Evolutionary conservation across 1,140 invertebrate species (phyloP).

Genomic region (Euwallacea fornicatus): DNA sequence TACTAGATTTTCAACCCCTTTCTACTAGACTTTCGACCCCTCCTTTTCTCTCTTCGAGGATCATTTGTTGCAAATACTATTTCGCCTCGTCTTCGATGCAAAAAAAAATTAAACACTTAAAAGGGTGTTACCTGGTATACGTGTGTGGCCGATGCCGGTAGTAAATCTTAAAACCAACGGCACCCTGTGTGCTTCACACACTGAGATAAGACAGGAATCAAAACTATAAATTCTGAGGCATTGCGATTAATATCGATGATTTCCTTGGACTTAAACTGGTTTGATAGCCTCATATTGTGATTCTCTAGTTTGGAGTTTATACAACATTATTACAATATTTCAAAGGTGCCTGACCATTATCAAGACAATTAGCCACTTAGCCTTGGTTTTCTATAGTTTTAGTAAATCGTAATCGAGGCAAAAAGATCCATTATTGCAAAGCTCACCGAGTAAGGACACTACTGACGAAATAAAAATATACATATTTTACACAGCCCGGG

Average conservation of each 20-base stretch:
- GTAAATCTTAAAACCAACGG: constrained; percentile 9
- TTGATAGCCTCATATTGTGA: not conserved
- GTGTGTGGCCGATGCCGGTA: constrained; percentile 9
- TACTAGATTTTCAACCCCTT: not conserved
- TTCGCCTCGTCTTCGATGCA: too few species aligned
- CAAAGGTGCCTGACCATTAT: too few species aligned
- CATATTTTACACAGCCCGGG: not conserved
- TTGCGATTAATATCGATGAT: constrained; percentile 21
- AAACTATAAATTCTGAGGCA: constrained; percentile 14
- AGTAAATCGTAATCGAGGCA: too few species aligned
- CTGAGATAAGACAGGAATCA: constrained; percentile 19
- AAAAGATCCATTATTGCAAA: too few species aligned
- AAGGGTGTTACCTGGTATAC: not conserved
- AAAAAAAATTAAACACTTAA: too few species aligned
- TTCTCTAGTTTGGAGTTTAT: too few species aligned
- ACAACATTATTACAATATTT: too few species aligned
- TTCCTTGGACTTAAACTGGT: constrained; percentile 9
- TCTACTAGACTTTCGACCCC: not conserved
- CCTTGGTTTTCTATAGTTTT: too few species aligned
- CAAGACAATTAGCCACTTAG: too few species aligned
- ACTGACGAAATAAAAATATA: not conserved
- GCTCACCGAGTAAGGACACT: too few species aligned
- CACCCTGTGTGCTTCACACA: constrained; percentile 16
- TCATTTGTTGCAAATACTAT: too few species aligned
- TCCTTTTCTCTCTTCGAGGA: not conserved